phyloP scores from a whole-genome alignment of 2,113 vertebrate genomes.

The Salvelinus sp. region DNA sequence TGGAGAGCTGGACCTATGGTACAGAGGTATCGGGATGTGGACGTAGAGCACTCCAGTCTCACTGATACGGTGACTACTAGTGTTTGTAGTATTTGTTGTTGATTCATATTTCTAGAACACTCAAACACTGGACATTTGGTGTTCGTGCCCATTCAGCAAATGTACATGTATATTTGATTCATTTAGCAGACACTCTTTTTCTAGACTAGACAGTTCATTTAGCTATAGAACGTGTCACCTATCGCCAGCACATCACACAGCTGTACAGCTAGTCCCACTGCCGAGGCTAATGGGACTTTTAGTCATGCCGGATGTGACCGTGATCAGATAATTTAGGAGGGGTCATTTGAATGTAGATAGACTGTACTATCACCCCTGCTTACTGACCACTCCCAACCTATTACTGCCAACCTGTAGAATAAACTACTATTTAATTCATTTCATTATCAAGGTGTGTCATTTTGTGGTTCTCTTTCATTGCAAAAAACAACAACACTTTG shows the following conservation, averaged over 20 bases:
- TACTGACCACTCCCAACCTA: slow-evolving; percentile 18
- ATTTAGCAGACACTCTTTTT: too few species aligned
- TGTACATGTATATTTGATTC: too few species aligned
- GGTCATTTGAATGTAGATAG: slow-evolving; percentile 1
- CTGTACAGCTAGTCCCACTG: too few species aligned
- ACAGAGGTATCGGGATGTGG: not conserved
- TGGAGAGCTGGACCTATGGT: not conserved
- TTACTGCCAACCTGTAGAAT: not conserved
- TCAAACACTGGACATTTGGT: too few species aligned
- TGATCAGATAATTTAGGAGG: slow-evolving; percentile 17
- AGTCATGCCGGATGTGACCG: not conserved
- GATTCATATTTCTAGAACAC: not conserved
- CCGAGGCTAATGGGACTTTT: too few species aligned
- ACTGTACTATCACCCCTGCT: not conserved
- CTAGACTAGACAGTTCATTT: not conserved
- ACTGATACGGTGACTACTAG: not conserved
- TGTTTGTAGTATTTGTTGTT: not conserved
- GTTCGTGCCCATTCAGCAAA: too few species aligned
- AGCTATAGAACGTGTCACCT: too few species aligned
- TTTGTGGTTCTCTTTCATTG: not conserved
- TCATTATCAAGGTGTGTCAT: not conserved
- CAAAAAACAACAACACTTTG: too few species aligned
- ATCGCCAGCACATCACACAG: too few species aligned
- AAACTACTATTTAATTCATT: not conserved
- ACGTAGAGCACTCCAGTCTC: not conserved